phyloP scores from a whole-genome alignment of 1,140 invertebrate genomes.

The Parapsyche elsis region DNA sequence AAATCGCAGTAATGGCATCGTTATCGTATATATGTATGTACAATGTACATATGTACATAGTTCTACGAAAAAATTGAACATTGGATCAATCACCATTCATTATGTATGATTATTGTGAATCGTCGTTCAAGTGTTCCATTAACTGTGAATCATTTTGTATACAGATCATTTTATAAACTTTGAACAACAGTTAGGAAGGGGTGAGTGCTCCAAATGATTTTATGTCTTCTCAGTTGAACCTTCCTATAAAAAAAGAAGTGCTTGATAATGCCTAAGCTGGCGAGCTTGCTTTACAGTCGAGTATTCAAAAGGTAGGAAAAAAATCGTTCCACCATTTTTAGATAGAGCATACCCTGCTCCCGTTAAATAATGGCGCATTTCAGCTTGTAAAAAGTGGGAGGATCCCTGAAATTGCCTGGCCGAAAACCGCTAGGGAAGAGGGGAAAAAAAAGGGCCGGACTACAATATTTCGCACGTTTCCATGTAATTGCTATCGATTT shows the following conservation, averaged over 20 bases:
- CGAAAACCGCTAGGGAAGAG: background rate
- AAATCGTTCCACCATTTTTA: background rate
- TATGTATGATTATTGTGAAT: too few relatives aligned
- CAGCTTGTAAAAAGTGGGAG: background rate
- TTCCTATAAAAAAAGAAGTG: too few relatives aligned
- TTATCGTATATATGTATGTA: background rate
- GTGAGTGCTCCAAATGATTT: too few relatives aligned
- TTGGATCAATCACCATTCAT: too few relatives aligned
- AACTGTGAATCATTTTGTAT: too few relatives aligned
- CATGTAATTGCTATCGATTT: slow-evolving; percentile 27
- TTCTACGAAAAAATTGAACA: too few relatives aligned
- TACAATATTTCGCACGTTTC: slow-evolving; percentile 23
- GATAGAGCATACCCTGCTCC: background rate
- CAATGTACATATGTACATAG: background rate
- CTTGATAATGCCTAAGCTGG: background rate
- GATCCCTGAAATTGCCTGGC: background rate
- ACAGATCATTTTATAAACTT: too few relatives aligned
- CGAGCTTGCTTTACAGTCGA: background rate
- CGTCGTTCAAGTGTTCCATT: too few relatives aligned
- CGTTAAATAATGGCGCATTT: background rate
- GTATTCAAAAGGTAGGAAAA: background rate
- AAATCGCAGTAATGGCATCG: too few relatives aligned
- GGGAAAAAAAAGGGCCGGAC: background rate
- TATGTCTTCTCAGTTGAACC: too few relatives aligned
- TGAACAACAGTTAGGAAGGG: too few relatives aligned